Evolutionary conservation across 92 coral and sea anemone species (phyloP), one percentile per base, ranked within the genome.

Genomic region (Phenganax stokvisi): DNA sequence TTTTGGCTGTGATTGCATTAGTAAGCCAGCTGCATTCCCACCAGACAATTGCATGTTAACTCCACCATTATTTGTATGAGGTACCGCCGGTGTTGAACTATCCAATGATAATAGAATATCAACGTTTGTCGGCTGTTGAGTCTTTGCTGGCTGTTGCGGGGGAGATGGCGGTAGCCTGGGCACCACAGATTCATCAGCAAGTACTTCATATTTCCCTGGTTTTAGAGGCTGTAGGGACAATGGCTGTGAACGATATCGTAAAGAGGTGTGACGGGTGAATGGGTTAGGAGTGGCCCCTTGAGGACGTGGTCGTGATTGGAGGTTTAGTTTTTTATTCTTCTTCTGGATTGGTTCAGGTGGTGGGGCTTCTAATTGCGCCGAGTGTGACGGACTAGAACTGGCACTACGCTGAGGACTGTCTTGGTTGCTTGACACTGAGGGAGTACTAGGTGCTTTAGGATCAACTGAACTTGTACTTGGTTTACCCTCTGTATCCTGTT

Each of bases 241-340:
- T 8, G 99, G 99, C 55, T 94, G 92, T 0, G 99, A 96, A 44
- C 97, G 91, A 64, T 96, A 96, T 61, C 99, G 77, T 64, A 96
- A 89, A 10, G 99, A 96, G 90, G 88, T 96, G 82, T 96, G 99
- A 8, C 99, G 90, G 51, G 99, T 96, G 77, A 96, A 96, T 15
- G 99, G 99, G 16, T 97, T 92, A 0, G 99, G 96, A 52, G 88
- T 88, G 72, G 90, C 91, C 28, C 91, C 92, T 80, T 96, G 99
- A 11, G 99, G 97, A 8, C 99, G 87, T 15, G 96, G 89, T 20
- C 99, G 84, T 61, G 96, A 89, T 37, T 88, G 94, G n/a, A 92
- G 67, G 0, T 97, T 89, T 3, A 97, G 91, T n/a, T 97, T 97
- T 72, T 96, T 90, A 12, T 92, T 85, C 55, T 86, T 85, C 56